phyloP scores from a whole-genome alignment of 1,140 invertebrate genomes.

The Akabosia matsudoensis region DNA sequence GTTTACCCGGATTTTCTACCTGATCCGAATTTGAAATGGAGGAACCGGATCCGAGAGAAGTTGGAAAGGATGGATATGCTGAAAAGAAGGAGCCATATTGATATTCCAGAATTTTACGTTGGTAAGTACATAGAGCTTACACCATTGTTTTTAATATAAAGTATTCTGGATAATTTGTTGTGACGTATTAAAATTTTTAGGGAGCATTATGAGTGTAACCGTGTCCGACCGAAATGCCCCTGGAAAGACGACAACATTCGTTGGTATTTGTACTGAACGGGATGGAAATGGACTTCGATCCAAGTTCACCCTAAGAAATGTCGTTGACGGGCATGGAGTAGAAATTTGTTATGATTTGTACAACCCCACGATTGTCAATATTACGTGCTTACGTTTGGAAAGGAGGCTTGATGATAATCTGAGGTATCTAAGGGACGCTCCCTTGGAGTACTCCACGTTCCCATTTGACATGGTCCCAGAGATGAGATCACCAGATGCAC shows the following conservation, averaged over 20 bases:
- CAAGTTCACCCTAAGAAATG: conserved; percentile 84
- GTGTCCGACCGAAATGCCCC: conserved; percentile 81
- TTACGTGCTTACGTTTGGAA: conserved; percentile 87
- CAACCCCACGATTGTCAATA: conserved; percentile 83
- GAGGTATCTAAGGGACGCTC: conserved; percentile 87
- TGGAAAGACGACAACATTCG: conserved; percentile 81
- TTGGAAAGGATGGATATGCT: conserved; percentile 92
- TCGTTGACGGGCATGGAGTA: conserved; percentile 82
- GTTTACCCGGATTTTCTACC: conserved; percentile 94
- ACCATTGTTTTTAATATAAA: neutral
- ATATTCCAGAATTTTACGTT: conserved; percentile 97
- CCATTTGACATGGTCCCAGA: conserved; percentile 87
- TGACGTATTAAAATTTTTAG: conserved; percentile 52
- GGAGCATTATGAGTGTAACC: conserved; percentile 88
- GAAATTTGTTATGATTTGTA: conserved; percentile 89
- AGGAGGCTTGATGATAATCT: conserved; percentile 89
- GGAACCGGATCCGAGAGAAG: conserved; percentile 81
- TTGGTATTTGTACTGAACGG: conserved; percentile 93
- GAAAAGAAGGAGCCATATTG: conserved; percentile 71
- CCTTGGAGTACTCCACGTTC: conserved; percentile 88
- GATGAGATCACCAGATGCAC: conserved; percentile 66
- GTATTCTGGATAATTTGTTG: neutral
- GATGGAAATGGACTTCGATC: conserved; percentile 74
- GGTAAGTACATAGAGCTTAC: conserved; percentile 61
- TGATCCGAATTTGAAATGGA: conserved; percentile 69